Percentiles rank a stretch among this genome's conserved stretches.
Evolutionary conservation across 2,113 vertebrate genomes (phyloP).

Genomic region (Struthidea cinerea): DNA sequence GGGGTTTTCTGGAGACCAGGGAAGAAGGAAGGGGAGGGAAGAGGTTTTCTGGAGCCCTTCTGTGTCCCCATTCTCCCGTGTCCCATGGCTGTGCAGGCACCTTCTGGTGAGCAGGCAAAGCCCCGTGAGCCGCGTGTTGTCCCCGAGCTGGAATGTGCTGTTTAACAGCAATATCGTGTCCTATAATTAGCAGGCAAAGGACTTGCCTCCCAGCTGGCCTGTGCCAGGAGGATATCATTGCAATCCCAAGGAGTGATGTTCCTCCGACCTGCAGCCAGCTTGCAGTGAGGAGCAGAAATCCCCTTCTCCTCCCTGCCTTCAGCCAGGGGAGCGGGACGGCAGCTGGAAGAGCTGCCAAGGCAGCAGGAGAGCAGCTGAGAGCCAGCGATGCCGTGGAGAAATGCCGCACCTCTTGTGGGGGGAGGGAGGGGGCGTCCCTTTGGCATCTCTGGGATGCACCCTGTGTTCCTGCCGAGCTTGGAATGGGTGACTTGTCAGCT

Average conservation of each 20-base stretch:
- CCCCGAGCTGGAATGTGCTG: background rate
- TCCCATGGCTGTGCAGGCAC: background rate
- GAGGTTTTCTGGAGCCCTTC: background rate
- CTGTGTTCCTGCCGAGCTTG: background rate
- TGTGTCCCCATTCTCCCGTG: background rate
- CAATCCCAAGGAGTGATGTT: conserved; percentile 9
- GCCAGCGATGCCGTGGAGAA: background rate
- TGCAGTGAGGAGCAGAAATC: background rate
- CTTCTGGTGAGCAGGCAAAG: background rate
- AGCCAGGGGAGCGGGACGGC: background rate
- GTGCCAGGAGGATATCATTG: conserved; percentile 24
- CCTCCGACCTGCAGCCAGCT: conserved; percentile 15
- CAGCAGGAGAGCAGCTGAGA: background rate
- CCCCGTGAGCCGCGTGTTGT: background rate
- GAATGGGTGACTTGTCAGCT: background rate
- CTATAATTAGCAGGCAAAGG: conserved; percentile 38
- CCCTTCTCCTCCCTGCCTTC: background rate
- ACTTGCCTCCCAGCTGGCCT: conserved; percentile 18
- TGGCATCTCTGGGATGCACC: background rate
- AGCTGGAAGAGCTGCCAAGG: background rate
- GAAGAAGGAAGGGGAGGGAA: background rate
- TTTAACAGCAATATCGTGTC: background rate
- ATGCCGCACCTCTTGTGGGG: background rate
- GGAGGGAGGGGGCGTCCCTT: background rate
- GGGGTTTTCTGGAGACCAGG: background rate